A percentile compares a stretch with the other conserved stretches of the same genome.
Conservation (phyloP, 2,797 vertebrate species). For the Labroides dimidiatus region DNA sequence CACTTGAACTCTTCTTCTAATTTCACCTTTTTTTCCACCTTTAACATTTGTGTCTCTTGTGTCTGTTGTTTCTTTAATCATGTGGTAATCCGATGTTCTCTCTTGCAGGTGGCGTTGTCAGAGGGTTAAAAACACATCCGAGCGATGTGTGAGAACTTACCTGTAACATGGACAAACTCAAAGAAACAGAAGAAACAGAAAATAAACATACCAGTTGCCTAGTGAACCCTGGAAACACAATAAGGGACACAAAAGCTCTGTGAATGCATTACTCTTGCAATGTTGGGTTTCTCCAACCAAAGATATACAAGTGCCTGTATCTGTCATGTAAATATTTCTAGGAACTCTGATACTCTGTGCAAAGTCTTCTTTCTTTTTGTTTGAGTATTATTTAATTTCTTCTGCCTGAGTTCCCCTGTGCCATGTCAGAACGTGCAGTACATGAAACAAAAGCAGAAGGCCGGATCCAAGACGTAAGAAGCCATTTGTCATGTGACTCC, state of each 20-base stretch:
- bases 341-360: slow-evolving; percentile 81
- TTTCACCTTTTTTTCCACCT: too few species aligned
- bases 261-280: slow-evolving; percentile 92
- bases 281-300: slow-evolving; percentile 99
- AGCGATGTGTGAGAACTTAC: slow-evolving; percentile 66
- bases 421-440: slow-evolving; percentile 69
- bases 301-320: slow-evolving; percentile 99
- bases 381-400: slow-evolving; percentile 15
- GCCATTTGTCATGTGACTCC: neutral
- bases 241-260: slow-evolving; percentile 87
- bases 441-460: slow-evolving; percentile 39
- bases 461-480: slow-evolving; percentile 18
- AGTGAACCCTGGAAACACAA: slow-evolving; percentile 85
- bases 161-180: slow-evolving; percentile 65
- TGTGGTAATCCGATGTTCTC: slow-evolving; percentile 19
- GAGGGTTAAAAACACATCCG: slow-evolving; percentile 85
- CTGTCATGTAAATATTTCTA: slow-evolving; percentile 98
- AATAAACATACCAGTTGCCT: slow-evolving; percentile 86
- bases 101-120: slow-evolving; percentile 92
- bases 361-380: slow-evolving; percentile 12
- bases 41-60: neutral
- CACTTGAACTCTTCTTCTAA: too few species aligned
- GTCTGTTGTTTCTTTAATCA: neutral
- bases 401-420: slow-evolving; percentile 77
- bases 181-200: slow-evolving; percentile 59